Base-by-base conservation (phyloP, 2,888 invertebrate species). In the Dasysyrphus tricinctus region DNA sequence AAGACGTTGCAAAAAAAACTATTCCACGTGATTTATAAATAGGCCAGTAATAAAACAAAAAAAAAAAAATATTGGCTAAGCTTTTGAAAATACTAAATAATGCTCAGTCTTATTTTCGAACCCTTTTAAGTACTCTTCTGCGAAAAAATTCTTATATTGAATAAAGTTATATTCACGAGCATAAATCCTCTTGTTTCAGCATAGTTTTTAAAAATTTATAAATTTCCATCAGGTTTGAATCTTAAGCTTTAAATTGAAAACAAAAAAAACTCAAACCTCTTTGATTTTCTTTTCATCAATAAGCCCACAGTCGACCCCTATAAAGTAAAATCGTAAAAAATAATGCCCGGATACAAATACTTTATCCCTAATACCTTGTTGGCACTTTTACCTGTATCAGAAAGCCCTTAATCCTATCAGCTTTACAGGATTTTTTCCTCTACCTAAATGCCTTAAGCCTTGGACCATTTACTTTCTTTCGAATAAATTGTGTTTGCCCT, bases 341-440 rank as follows among this genome's bases (percentile, higher is more conserved):
- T 6, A 51, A 51, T 51, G 51, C 3, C 29, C 24, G 7, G 14
- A 29, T 7, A 24, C 24, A 51, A 8, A 47, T 16, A 3, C 37
- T 24, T 24, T 37, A 37, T 37, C 14, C n/a, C 14, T 7, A n/a
- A n/a, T 6, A 12, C 2, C 6, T 24, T 12, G 14, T 7, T 51
- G 11, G 19, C 37, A 4, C 12, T 0, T 3, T 4, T 51, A 51
- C 19, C 24, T 51, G 24, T 32, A 24, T 29, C 51, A 24, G 12
- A 51, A 51, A 29, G 24, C 24, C 14, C 51, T 51, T 29, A 51
- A 51, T 51, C 5, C 51, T 6, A 51, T 51, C 51, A 51, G 51
- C 51, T 29, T 51, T 29, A 51, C 24, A 24, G 51, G 12, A 51
- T 14, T 51, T 24, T 51, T 51, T 16, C 3, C 1, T 9, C 24